Evolutionary conservation across 1,140 invertebrate species (phyloP), one percentile per base, ranked within the genome.

Genomic region (Aphis craccivora): DNA sequence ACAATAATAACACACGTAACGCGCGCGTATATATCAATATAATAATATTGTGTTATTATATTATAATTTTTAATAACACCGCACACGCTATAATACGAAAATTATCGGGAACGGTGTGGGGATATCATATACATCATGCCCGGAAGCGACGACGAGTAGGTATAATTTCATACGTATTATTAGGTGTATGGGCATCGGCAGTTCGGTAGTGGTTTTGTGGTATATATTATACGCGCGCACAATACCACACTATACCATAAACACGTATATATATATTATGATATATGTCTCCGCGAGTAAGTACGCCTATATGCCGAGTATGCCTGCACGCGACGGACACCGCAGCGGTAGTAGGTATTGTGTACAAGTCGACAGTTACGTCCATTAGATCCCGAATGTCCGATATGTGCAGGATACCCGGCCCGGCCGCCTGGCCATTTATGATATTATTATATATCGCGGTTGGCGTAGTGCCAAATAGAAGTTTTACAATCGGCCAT

Each of bases 41-140:
- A n/a, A 76, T n/a, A 11, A 45, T 45, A 45, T 45, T 45, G 11
- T 45, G n/a, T n/a, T n/a, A n/a, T n/a, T n/a, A n/a, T 45, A 45
- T 45, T 45, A 45, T 45, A 8, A 67, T 76, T 76, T 76, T 76
- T 76, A 76, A 76, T 76, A 76, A 76, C 60, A 76, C 60, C 30
- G 60, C 60, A 76, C 60, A 76, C 60, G 60, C 60, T 76, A 76
- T 76, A 76, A 76, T 76, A 76, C n/a, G 60, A 35, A 76, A 76
- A 76, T 76, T 76, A 76, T 76, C 60, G 60, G 60, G 60, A 76
- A 76, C 60, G 60, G 18, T 76, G 60, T 76, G n/a, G 11, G 30
- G 30, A 67, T 67, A n/a, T n/a, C n/a, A n/a, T n/a, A n/a, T n/a
- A n/a, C n/a, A 67, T 18, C 18, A 76, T 76, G 60, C 60, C 60